Percentiles rank a stretch among this genome's conserved stretches.
phyloP scores from a whole-genome alignment of 92 coral and sea anemone species.

The Pocillopora meandrina region DNA sequence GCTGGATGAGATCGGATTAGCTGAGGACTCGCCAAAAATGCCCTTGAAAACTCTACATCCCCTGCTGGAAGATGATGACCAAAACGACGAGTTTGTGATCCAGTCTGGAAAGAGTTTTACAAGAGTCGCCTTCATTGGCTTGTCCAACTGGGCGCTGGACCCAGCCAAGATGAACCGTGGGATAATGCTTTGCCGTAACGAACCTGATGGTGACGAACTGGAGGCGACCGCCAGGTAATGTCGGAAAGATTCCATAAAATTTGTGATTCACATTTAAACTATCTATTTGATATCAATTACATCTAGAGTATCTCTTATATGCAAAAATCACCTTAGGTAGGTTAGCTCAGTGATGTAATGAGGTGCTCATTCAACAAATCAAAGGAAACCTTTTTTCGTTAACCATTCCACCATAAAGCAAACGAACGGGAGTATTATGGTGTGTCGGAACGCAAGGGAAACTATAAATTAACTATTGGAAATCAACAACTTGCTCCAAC shows the following conservation, averaged over 20 bases:
- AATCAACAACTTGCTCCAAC: too few species aligned
- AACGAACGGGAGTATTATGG: too few species aligned
- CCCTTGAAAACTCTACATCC: conserved; percentile 76
- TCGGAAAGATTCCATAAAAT: neutral
- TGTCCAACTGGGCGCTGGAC: conserved; percentile 75
- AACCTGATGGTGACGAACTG: conserved; percentile 54
- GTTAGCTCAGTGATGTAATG: too few species aligned
- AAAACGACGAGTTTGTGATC: conserved; percentile 45
- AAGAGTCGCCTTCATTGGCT: conserved; percentile 72
- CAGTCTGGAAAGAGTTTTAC: conserved; percentile 43
- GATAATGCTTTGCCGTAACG: conserved; percentile 62
- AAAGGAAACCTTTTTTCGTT: too few species aligned
- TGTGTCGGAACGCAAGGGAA: too few species aligned
- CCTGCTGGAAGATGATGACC: conserved; percentile 65
- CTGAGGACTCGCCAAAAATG: conserved; percentile 79
- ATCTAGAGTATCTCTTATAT: too few species aligned
- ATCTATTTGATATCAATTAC: too few species aligned
- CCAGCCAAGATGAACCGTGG: conserved; percentile 75
- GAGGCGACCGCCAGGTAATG: conserved; percentile 62
- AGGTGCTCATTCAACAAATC: too few species aligned
- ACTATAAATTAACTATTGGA: too few species aligned
- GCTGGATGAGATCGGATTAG: conserved; percentile 73
- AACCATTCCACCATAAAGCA: too few species aligned
- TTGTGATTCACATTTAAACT: too few species aligned
- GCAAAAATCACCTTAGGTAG: too few species aligned